phyloP scores from a whole-genome alignment of 1,140 invertebrate genomes.

The Metopolophium dirhodum region DNA sequence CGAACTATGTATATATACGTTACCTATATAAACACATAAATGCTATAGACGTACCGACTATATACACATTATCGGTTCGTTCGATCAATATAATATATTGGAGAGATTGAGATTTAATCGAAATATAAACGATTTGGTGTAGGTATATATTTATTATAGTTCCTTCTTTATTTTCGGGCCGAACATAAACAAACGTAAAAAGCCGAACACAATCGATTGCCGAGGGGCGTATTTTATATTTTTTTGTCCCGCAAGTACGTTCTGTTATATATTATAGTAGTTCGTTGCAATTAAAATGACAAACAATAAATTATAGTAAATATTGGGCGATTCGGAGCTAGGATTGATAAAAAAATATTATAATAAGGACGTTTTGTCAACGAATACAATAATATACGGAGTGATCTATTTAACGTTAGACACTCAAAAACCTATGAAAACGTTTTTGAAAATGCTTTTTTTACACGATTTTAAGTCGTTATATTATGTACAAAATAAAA shows the following conservation, averaged over 20 bases:
- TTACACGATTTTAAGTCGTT: no score
- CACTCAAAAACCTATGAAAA: not conserved
- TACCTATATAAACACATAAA: not conserved
- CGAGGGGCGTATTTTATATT: not conserved
- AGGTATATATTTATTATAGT: not conserved
- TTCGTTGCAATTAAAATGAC: not conserved
- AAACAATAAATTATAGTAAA: not conserved
- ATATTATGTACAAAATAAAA: not conserved
- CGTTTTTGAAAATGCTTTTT: no score
- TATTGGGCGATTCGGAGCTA: not conserved
- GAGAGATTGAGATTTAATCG: not conserved
- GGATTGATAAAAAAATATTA: not conserved
- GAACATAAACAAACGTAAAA: constrained; percentile 10
- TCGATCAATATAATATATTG: not conserved
- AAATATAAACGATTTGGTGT: not conserved
- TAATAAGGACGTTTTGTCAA: constrained; percentile 1
- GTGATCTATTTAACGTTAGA: not conserved
- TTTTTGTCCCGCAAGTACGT: not conserved
- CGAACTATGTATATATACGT: not conserved
- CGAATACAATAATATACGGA: not conserved
- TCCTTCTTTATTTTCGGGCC: not conserved
- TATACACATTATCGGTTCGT: not conserved
- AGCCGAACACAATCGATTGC: not conserved
- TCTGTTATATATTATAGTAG: not conserved
- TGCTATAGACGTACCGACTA: not conserved